Conservation (phyloP, 2,888 invertebrate genomes). For the Noctua janthina region DNA sequence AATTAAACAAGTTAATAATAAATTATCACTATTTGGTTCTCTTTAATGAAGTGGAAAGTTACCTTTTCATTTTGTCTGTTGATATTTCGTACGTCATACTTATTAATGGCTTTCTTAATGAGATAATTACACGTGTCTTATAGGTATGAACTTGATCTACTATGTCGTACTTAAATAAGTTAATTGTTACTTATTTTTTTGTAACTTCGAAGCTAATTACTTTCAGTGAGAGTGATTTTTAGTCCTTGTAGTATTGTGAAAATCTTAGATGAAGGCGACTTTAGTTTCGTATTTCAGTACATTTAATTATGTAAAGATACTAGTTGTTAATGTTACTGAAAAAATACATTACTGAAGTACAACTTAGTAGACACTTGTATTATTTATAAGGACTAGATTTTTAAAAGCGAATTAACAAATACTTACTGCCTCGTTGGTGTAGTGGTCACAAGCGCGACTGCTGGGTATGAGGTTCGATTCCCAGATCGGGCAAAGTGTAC, state of each 20-base stretch:
- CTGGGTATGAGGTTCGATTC: too few relatives aligned
- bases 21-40: too few relatives aligned
- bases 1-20: background rate
- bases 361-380: background rate
- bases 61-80: background rate
- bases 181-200: background rate
- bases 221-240: background rate
- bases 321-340: background rate
- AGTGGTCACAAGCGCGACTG: too few relatives aligned
- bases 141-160: conserved; percentile 7
- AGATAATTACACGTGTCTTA: conserved; percentile 10
- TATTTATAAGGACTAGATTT: background rate
- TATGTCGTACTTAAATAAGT: background rate
- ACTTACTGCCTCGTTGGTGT: too few relatives aligned
- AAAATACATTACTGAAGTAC: background rate
- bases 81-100: conserved; percentile 5
- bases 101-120: conserved; percentile 16
- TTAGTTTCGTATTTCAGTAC: too few relatives aligned
- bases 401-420: background rate
- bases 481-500: too few relatives aligned
- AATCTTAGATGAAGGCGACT: background rate
- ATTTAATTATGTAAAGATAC: too few relatives aligned
- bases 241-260: conserved; percentile 9
- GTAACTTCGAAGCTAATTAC: background rate
- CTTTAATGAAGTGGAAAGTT: background rate